These are phyloP conservation scores for Guaruba guarouba DNA, from an alignment of 2,113 vertebrate genomes.

Conservation along the genomic window DNA sequence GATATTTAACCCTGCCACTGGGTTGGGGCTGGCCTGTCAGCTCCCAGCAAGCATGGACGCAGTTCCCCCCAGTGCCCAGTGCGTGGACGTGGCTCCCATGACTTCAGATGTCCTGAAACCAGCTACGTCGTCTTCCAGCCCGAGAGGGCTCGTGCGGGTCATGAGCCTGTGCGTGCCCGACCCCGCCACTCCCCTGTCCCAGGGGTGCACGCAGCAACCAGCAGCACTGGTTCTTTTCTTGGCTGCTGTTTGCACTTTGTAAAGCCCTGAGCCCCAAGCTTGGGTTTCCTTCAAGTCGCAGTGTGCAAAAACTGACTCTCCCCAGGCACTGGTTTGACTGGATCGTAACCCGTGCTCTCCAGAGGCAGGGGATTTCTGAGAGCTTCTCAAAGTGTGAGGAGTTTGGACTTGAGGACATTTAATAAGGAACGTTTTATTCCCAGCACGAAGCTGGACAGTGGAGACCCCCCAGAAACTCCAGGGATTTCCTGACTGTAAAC, in stretches of 20 bases:
- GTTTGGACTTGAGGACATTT: background rate
- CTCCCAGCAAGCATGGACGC: background rate
- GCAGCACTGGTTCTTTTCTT: background rate
- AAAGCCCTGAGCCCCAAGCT: background rate
- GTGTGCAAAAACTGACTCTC: background rate
- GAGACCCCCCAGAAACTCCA: background rate
- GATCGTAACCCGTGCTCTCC: fast-evolving
- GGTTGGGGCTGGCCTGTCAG: background rate
- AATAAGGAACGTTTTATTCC: background rate
- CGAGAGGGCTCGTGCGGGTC: fast-evolving
- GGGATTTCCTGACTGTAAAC: background rate
- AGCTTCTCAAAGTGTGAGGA: background rate
- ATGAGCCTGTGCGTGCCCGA: background rate
- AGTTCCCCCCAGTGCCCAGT: background rate
- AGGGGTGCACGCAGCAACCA: background rate
- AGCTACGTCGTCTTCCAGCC: fast-evolving
- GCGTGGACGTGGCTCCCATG: background rate
- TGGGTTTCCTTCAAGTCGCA: background rate
- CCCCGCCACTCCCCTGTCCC: background rate
- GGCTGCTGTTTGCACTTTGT: background rate
- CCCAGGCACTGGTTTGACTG: fast-evolving
- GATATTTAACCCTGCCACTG: background rate
- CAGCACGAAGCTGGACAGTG: background rate
- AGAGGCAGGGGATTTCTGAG: background rate
- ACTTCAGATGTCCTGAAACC: background rate